phyloP scores from a whole-genome alignment of 2,113 vertebrate genomes.

The Acinonyx jubatus region DNA sequence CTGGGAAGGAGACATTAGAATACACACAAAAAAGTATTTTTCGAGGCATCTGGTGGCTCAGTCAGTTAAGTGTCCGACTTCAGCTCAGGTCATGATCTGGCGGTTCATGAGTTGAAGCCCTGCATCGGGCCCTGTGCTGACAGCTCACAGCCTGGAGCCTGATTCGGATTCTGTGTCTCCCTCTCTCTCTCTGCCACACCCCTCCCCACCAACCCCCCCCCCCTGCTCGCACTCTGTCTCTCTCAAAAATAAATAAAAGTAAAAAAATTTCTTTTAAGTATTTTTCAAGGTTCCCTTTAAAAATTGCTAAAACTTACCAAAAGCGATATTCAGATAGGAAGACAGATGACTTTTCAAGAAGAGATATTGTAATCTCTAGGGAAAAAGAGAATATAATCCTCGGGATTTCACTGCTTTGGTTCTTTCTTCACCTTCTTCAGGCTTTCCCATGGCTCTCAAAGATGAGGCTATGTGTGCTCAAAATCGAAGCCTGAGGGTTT shows the following conservation, averaged over 20 bases:
- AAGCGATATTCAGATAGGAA: neutral
- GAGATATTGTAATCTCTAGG: neutral
- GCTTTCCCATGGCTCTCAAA: neutral
- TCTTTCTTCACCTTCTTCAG: neutral
- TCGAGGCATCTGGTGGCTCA: neutral
- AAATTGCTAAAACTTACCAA: neutral
- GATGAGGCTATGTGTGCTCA: neutral
- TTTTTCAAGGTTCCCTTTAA: neutral
- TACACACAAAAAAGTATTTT: neutral
- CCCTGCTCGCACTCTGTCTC: too few relatives aligned
- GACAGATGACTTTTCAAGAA: neutral
- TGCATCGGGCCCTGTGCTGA: too few relatives aligned
- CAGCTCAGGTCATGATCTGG: too few relatives aligned
- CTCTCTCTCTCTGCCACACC: too few relatives aligned
- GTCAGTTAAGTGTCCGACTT: too few relatives aligned
- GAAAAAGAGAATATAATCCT: neutral
- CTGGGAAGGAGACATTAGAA: neutral
- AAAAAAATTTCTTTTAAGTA: neutral
- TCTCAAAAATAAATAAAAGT: too few relatives aligned
- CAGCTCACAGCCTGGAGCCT: too few relatives aligned
- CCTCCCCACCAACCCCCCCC: rapidly evolving
- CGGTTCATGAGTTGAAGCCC: too few relatives aligned
- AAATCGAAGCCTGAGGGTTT: neutral
- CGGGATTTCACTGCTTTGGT: neutral
- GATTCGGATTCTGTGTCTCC: too few relatives aligned